Conservation (phyloP, 2,113 vertebrate genomes). For the Rynchops niger region DNA sequence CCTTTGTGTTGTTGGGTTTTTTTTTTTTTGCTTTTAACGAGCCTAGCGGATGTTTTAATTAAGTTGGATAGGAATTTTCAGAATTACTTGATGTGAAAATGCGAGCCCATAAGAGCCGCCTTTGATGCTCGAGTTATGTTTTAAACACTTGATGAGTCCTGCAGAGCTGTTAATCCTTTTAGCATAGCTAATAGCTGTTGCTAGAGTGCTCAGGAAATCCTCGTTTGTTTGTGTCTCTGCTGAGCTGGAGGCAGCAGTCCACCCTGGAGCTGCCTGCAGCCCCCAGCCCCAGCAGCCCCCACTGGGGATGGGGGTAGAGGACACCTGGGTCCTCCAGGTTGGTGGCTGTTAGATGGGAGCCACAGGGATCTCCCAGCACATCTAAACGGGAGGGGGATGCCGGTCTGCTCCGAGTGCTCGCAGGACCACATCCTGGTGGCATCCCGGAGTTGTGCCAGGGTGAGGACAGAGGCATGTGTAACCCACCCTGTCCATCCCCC, state of each 20-base stretch:
- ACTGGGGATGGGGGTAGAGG: background rate
- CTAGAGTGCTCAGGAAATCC: conserved; percentile 1
- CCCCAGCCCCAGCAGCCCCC: background rate
- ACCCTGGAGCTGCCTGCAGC: background rate
- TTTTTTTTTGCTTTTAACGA: background rate
- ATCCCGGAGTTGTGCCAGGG: background rate
- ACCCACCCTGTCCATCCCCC: accelerated
- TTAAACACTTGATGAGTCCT: conserved; percentile 49
- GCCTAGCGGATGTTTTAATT: conserved; percentile 35
- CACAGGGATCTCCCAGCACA: background rate
- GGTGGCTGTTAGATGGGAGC: background rate
- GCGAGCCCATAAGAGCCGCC: background rate
- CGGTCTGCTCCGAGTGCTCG: background rate
- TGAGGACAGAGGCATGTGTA: background rate
- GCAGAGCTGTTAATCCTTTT: conserved; percentile 56
- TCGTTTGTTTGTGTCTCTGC: background rate
- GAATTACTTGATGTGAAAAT: conserved; percentile 54
- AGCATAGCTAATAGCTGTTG: conserved; percentile 49
- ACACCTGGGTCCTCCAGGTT: background rate
- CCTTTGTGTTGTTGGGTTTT: background rate
- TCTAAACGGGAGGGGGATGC: accelerated
- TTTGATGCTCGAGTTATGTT: conserved; percentile 55
- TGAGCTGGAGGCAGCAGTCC: background rate
- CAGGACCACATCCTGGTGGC: background rate
- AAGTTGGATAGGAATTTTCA: conserved; percentile 48